A percentile compares a stretch with the other conserved stretches of the same genome.
Conservation (phyloP, 2,888 invertebrate genomes). For the Diploptera punctata region DNA sequence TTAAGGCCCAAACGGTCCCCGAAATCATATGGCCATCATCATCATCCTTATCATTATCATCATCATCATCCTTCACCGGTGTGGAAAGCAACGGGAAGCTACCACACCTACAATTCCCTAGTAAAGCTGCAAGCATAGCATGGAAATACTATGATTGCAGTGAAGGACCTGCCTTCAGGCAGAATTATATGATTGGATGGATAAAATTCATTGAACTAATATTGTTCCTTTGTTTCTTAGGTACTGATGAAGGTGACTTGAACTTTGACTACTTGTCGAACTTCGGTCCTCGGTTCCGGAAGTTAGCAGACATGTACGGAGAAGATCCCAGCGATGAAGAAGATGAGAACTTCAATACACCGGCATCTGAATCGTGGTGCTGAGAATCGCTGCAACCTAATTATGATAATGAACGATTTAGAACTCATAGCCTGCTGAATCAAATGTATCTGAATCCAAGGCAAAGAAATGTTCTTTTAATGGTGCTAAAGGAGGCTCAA, state of each 20-base stretch:
- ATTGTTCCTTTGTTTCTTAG: slow-evolving; percentile 53
- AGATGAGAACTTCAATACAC: slow-evolving; percentile 75
- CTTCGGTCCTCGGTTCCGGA: slow-evolving; percentile 95
- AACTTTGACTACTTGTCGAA: slow-evolving; percentile 94
- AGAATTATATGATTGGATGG: too few relatives aligned
- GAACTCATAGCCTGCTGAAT: neutral
- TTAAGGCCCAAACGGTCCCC: too few relatives aligned
- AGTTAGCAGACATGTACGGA: slow-evolving; percentile 94
- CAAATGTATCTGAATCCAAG: neutral
- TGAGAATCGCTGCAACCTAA: slow-evolving; percentile 52
- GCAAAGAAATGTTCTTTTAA: neutral
- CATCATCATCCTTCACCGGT: too few relatives aligned
- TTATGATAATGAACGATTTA: neutral
- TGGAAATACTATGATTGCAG: too few relatives aligned
- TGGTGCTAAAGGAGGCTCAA: slow-evolving; percentile 26
- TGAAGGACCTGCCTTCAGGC: too few relatives aligned
- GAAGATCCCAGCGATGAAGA: slow-evolving; percentile 85
- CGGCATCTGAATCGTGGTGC: slow-evolving; percentile 80
- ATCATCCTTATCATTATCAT: too few relatives aligned
- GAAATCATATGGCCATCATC: too few relatives aligned
- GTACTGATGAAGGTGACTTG: slow-evolving; percentile 89
- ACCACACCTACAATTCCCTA: too few relatives aligned
- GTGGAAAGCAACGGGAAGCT: too few relatives aligned
- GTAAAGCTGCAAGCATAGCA: too few relatives aligned
- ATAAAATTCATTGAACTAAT: too few relatives aligned